Evolutionary conservation across 2,113 vertebrate genomes (phyloP).

Genomic region (Regulus satrapa): DNA sequence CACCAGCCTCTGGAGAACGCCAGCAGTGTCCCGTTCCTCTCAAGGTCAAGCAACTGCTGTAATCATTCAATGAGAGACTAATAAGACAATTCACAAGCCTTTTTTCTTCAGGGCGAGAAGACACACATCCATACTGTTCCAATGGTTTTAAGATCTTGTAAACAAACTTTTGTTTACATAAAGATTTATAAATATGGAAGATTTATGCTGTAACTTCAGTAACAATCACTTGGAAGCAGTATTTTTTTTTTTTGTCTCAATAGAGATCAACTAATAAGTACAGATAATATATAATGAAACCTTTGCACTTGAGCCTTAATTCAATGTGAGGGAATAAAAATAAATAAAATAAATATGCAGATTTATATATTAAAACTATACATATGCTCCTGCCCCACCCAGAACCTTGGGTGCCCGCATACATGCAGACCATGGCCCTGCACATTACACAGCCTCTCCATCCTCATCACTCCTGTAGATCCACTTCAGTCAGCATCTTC

Average conservation of each 20-base stretch:
- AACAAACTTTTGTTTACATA: not conserved
- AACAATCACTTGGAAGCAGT: not conserved
- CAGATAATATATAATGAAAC: not conserved
- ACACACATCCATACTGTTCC: not conserved
- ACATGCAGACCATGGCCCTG: not conserved
- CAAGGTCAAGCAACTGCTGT: conserved; percentile 36
- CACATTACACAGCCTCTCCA: not conserved
- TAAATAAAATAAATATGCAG: not conserved
- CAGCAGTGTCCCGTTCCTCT: not conserved
- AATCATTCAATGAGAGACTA: conserved; percentile 17
- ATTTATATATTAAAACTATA: not conserved
- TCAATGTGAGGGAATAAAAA: not conserved
- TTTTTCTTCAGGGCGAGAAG: not conserved
- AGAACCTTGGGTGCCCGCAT: not conserved
- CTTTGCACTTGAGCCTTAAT: not conserved
- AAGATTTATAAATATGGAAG: not conserved
- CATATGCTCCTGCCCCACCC: not conserved
- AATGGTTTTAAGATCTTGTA: not conserved
- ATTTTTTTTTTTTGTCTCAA: not conserved
- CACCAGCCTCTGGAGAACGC: conserved; percentile 4
- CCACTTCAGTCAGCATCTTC: not conserved
- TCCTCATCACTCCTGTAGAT: not conserved
- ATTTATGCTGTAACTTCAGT: not conserved
- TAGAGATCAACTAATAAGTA: not conserved
- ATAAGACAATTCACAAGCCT: not conserved